A percentile compares a stretch with the other conserved stretches of the same genome.
These are phyloP conservation scores for Aldabrachelys gigantea DNA, from an alignment of 2,113 vertebrate genomes.

Conservation along the genomic window DNA sequence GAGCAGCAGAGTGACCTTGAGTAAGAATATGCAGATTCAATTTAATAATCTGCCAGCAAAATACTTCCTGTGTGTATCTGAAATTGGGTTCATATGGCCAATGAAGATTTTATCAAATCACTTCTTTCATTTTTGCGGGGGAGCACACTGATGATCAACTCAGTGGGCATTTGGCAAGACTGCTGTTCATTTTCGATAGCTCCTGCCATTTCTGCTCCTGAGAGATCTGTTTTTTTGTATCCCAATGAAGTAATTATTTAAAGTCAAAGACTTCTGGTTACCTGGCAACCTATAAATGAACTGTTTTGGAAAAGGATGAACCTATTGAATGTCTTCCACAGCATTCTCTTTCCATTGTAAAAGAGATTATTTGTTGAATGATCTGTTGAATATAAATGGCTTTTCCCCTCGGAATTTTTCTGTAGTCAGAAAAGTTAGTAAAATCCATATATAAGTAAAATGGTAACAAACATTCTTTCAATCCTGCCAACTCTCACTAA, in stretches of 20 bases:
- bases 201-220: conserved; percentile 42
- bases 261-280: conserved; percentile 63
- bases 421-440: conserved; percentile 27
- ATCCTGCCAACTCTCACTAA: background rate
- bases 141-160: conserved; percentile 41
- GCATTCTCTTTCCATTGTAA: conserved; percentile 35
- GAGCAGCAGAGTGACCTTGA: conserved; percentile 19
- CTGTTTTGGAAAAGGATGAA: conserved; percentile 37
- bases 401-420: conserved; percentile 16
- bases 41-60: conserved; percentile 53
- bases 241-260: conserved; percentile 55
- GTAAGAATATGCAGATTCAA: conserved; percentile 34
- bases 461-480: background rate
- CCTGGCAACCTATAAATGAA: conserved; percentile 77
- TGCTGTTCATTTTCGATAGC: conserved; percentile 63
- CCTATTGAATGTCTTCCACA: conserved; percentile 1
- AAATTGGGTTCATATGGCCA: conserved; percentile 62
- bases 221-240: conserved; percentile 51
- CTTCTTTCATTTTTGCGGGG: conserved; percentile 33
- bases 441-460: conserved; percentile 40
- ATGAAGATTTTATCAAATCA: conserved; percentile 59
- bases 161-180: conserved; percentile 25
- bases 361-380: conserved; percentile 40
- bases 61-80: conserved; percentile 51
- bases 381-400: conserved; percentile 35